Conservation (phyloP, 1,140 invertebrate genomes). For the Trigoniulus corallinus region DNA sequence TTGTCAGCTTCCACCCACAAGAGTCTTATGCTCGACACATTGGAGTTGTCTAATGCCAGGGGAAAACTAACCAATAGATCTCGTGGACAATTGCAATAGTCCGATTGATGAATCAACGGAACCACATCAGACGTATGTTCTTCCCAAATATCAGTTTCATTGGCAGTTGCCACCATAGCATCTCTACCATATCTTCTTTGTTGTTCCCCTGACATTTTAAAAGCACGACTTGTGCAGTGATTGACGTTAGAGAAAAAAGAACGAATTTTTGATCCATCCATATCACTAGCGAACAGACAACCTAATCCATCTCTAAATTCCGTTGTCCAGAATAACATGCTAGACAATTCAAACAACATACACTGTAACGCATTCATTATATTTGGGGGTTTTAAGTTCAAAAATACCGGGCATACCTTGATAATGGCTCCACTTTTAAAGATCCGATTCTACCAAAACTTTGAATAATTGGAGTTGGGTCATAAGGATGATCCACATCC, state of each 20-base stretch:
- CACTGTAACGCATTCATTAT: too few relatives aligned
- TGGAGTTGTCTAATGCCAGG: conserved; percentile 45
- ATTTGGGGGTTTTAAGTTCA: too few relatives aligned
- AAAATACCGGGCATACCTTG: too few relatives aligned
- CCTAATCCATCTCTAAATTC: conserved; percentile 31
- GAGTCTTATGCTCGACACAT: conserved; percentile 32
- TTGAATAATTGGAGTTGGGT: conserved; percentile 29
- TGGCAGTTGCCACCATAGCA: too few relatives aligned
- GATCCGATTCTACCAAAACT: conserved; percentile 34
- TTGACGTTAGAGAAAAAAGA: too few relatives aligned
- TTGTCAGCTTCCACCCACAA: conserved; percentile 43
- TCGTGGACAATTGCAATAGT: conserved; percentile 36
- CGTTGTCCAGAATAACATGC: too few relatives aligned
- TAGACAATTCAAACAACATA: too few relatives aligned
- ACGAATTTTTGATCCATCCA: conserved; percentile 34
- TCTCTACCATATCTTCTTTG: conserved; percentile 6
- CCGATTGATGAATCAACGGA: too few relatives aligned
- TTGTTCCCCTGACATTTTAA: too few relatives aligned
- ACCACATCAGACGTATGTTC: too few relatives aligned
- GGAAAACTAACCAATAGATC: conserved; percentile 37
- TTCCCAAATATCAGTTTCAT: too few relatives aligned
- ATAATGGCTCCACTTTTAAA: conserved; percentile 52
- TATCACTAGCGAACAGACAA: conserved; percentile 41
- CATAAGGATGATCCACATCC: conserved; percentile 34
- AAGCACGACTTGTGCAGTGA: too few relatives aligned